phyloP scores from a whole-genome alignment of 1,140 invertebrate species.

The Tetramorium simillimum region DNA sequence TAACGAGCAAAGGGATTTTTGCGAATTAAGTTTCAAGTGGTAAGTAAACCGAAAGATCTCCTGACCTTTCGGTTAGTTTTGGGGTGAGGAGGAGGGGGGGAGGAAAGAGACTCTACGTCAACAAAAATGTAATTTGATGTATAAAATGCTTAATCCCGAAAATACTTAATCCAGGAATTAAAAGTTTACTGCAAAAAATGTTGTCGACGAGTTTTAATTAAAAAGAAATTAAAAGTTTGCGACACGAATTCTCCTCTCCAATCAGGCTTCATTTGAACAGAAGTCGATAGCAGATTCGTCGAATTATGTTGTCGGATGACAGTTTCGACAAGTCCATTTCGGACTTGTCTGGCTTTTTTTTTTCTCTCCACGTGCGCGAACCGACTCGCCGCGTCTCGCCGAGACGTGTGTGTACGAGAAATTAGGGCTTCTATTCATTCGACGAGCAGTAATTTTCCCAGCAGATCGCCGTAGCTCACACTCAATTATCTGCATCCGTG shows the following conservation, averaged over 20 bases:
- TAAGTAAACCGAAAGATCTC: neutral
- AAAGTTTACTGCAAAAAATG: neutral
- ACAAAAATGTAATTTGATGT: neutral
- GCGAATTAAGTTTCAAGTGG: neutral
- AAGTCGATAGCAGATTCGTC: neutral
- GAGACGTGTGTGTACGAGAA: neutral
- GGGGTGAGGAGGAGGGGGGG: too few relatives aligned
- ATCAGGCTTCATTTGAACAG: neutral
- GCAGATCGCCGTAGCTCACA: constrained; percentile 34
- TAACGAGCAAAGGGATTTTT: neutral
- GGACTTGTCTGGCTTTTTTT: neutral
- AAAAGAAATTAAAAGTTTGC: neutral
- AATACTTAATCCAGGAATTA: neutral
- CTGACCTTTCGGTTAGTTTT: neutral
- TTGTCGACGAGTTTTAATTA: neutral
- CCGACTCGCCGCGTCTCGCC: neutral
- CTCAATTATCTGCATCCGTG: constrained; percentile 44
- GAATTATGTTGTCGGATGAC: neutral
- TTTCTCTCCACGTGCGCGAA: neutral
- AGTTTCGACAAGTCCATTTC: neutral
- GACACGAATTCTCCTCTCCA: neutral
- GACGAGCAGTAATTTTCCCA: constrained; percentile 23
- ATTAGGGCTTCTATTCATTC: constrained; percentile 26
- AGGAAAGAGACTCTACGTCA: neutral
- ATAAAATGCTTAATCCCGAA: neutral